Conservation (phyloP, 2,888 invertebrate genomes). For the Rhorus exstirpatorius region DNA sequence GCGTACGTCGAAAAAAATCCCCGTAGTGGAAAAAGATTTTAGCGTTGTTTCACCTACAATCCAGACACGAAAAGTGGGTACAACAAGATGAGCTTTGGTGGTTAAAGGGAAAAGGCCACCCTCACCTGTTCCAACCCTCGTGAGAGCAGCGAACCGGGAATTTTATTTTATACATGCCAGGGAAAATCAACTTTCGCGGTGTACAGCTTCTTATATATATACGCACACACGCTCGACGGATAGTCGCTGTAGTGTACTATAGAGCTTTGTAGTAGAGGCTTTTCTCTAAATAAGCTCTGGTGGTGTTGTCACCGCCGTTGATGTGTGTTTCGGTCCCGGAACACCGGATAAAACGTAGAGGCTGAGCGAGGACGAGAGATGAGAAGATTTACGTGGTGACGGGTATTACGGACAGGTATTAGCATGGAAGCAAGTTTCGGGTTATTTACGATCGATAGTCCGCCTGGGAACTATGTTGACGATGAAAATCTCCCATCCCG, state of each 20-base stretch:
- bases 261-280: conserved; percentile 37
- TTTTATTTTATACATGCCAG: conserved; percentile 43
- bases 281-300: conserved; percentile 32
- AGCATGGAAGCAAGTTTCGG: conserved; percentile 70
- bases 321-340: conserved; percentile 43
- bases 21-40: conserved; percentile 6
- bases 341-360: conserved; percentile 63
- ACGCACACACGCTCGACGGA: neutral
- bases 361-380: conserved; percentile 51
- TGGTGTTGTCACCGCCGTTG: conserved; percentile 28
- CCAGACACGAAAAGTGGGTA: neutral
- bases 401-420: conserved; percentile 70
- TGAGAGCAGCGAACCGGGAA: conserved; percentile 15
- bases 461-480: conserved; percentile 65
- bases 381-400: conserved; percentile 70
- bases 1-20: conserved; percentile 30
- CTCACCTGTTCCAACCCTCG: conserved; percentile 9
- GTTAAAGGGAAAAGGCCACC: neutral
- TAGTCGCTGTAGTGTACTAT: conserved; percentile 24
- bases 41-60: conserved; percentile 31
- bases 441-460: conserved; percentile 71
- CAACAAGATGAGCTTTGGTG: conserved; percentile 1
- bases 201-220: neutral
- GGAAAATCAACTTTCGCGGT: conserved; percentile 42
- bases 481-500: conserved; percentile 56